Evolutionary conservation across 37 sponge, comb jelly and placozoan genomes (phyloP).

Genomic region (Diacarnus erythraeanus): DNA sequence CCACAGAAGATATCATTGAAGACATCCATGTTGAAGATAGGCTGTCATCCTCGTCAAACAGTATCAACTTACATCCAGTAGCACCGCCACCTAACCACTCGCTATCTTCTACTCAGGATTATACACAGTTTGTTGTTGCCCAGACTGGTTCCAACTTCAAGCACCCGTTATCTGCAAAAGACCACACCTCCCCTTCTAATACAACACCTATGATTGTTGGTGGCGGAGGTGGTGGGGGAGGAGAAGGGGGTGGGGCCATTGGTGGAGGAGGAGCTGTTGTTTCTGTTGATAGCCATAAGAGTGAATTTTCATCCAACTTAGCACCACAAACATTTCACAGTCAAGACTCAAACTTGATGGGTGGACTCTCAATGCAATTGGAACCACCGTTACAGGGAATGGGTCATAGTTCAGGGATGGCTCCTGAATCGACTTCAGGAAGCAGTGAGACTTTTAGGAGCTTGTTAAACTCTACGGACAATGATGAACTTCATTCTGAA

Average conservation of each 20-base stretch:
- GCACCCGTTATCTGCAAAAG: not conserved
- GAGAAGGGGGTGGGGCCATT: not conserved
- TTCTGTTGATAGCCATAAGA: not conserved
- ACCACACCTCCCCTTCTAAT: not conserved
- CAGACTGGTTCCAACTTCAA: not conserved
- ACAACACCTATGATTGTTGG: not conserved
- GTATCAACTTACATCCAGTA: not conserved
- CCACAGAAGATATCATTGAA: not conserved
- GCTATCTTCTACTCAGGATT: not conserved
- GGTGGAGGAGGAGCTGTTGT: not conserved
- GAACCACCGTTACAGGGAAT: not conserved
- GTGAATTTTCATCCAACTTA: not conserved
- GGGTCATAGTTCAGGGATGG: not conserved
- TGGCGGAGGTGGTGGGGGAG: not conserved
- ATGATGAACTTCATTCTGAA: not conserved
- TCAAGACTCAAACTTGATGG: not conserved
- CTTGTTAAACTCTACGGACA: not conserved
- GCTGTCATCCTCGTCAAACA: not conserved
- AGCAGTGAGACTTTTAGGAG: not conserved
- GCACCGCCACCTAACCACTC: not conserved
- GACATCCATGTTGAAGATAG: slow-evolving; percentile 3
- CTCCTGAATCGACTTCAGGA: not conserved
- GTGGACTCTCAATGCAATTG: slow-evolving; percentile 5
- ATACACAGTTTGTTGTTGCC: not conserved
- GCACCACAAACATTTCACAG: not conserved